phyloP scores from a whole-genome alignment of 2,888 invertebrate genomes.

The Xanthostigma xanthostigma region DNA sequence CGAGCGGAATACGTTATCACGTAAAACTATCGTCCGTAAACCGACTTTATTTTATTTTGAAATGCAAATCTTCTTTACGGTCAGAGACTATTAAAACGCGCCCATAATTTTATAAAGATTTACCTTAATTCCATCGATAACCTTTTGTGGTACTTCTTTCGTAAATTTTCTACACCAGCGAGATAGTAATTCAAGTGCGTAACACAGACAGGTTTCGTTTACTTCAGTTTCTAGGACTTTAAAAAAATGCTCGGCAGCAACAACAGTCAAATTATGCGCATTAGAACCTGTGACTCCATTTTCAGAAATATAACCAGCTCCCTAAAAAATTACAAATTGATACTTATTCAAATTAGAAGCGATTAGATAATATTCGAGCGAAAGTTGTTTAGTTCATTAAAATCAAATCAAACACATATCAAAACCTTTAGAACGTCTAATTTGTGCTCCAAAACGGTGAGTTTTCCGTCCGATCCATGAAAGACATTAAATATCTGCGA shows the following conservation, averaged over 20 bases:
- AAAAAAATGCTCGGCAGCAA: slow-evolving; percentile 49
- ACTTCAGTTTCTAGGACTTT: slow-evolving; percentile 76
- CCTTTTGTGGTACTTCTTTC: slow-evolving; percentile 45
- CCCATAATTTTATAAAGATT: background rate
- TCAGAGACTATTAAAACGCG: too few relatives aligned
- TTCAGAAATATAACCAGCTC: slow-evolving; percentile 56
- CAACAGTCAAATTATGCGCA: slow-evolving; percentile 40
- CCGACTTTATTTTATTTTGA: too few relatives aligned
- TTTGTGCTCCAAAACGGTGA: slow-evolving; percentile 78
- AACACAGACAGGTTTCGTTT: slow-evolving; percentile 79
- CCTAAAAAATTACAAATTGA: slow-evolving; percentile 26
- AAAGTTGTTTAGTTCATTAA: too few relatives aligned
- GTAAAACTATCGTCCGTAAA: too few relatives aligned
- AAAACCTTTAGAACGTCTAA: slow-evolving; percentile 62
- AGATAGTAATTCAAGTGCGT: slow-evolving; percentile 65
- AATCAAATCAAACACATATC: background rate
- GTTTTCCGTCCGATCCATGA: slow-evolving; percentile 79
- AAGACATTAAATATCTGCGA: slow-evolving; percentile 62
- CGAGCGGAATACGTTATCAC: too few relatives aligned
- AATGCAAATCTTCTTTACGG: too few relatives aligned
- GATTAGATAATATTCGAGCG: too few relatives aligned
- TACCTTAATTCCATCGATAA: slow-evolving; percentile 49
- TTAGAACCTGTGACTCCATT: slow-evolving; percentile 47
- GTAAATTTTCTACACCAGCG: slow-evolving; percentile 59
- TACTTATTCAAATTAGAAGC: background rate